A percentile compares a stretch with the other conserved stretches of the same genome.
Conservation (phyloP, 2,888 invertebrate genomes). For the Argynnis bischoffii region DNA sequence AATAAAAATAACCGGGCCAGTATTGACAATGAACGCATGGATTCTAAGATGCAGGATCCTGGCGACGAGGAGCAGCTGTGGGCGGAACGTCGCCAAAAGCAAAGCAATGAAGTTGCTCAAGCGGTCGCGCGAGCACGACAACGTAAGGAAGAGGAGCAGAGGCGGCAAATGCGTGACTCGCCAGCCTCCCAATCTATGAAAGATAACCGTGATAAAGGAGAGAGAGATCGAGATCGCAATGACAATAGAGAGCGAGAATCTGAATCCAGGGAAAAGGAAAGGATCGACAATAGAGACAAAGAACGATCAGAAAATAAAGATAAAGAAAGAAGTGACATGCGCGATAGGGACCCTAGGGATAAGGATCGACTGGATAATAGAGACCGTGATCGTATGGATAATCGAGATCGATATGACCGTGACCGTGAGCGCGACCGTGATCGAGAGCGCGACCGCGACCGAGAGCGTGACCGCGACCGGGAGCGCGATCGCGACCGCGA, state of each 20-base stretch:
- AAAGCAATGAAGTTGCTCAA: constrained; percentile 87
- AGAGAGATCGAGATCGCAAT: constrained; percentile 49
- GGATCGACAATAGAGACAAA: constrained; percentile 61
- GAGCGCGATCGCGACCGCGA: constrained; percentile 48
- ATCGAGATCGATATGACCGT: constrained; percentile 49
- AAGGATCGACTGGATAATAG: constrained; percentile 56
- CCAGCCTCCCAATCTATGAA: constrained; percentile 55
- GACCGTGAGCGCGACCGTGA: constrained; percentile 55
- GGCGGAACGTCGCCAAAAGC: constrained; percentile 87
- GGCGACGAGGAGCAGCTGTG: constrained; percentile 82
- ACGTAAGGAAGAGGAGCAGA: constrained; percentile 94
- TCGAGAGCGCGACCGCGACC: constrained; percentile 48
- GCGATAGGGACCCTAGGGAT: constrained; percentile 54
- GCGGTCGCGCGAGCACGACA: constrained; percentile 92
- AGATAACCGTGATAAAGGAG: constrained; percentile 55
- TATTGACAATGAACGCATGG: constrained; percentile 67
- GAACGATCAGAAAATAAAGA: constrained; percentile 54
- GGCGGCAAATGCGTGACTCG: constrained; percentile 80
- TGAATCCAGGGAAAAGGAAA: constrained; percentile 49
- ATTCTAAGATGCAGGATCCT: constrained; percentile 64
- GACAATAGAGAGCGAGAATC: constrained; percentile 58
- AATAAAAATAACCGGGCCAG: constrained; percentile 61
- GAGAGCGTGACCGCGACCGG: constrained; percentile 50
- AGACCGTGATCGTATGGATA: constrained; percentile 48
- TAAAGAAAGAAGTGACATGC: constrained; percentile 45